Evolutionary conservation across 2,888 invertebrate species (phyloP), one percentile per base, ranked within the genome.

Genomic region (Linnaemya tessellans): DNA sequence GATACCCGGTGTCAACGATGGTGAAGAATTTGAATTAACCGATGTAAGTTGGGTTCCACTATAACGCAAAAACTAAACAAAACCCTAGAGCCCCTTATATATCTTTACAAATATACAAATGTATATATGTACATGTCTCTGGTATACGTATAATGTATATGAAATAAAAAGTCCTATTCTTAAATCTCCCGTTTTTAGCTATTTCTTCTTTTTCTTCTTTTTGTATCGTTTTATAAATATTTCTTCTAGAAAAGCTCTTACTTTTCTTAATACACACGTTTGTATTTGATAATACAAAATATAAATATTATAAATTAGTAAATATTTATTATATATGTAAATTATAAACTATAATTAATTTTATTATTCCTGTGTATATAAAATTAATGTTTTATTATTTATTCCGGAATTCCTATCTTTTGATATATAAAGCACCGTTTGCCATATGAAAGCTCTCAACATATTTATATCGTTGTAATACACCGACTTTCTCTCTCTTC

Each of bases 1-100:
- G 94, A 98, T 99, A 93, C 97, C 98, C 93, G 97, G 97, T 93
- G 96, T 99, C 94, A 98, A 98, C 95, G 98, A 99, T 94, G 95
- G 94, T 91, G 96, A 96, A 93, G 97, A 98, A 94, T 96, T 97
- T 95, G 95, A 95, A 93, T 93, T 95, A 91, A 97, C 97, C 92
- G 96, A 97, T 94, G 97, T 97, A 96, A 97, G 97, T 96, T 90
- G 88, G 89, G 65, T 65, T 67, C 60, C 11, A 49, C 15, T 71
- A 38, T 67, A 60, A 43, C 15, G 43, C 18, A 20, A 18, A 62
- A 49, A 46, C 0, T 38, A 22, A 80, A 68, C 22, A 15, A 41
- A 38, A 38, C 22, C 54, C 83, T 62, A 49, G 62, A 73, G 67
- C 74, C 73, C 67, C 60, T 51, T 73, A 20, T 35, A 11, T 25